A percentile compares a stretch with the other conserved stretches of the same genome.
These are phyloP conservation scores for Halcyon chelicuti DNA, from an alignment of 2,797 vertebrate species.

Conservation along the genomic window DNA sequence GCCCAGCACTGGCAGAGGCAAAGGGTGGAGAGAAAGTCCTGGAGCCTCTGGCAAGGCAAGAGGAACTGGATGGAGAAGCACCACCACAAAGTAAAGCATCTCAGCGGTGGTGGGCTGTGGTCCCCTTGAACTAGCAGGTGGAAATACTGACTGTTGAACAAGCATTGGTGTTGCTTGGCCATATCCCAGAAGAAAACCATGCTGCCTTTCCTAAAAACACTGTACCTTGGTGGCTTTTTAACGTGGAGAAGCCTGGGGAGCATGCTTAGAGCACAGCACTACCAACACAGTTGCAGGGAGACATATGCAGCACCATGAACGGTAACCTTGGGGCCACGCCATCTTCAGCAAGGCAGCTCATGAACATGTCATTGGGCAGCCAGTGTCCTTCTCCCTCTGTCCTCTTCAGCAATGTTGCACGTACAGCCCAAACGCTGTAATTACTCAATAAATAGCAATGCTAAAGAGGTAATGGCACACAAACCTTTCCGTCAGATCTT, in stretches of 20 bases:
- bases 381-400: accelerated
- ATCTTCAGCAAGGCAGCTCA: background rate
- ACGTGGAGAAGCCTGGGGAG: background rate
- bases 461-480: background rate
- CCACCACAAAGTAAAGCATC: background rate
- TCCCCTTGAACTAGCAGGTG: background rate
- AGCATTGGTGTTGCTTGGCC: background rate
- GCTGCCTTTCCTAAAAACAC: background rate
- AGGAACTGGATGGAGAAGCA: background rate
- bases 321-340: accelerated
- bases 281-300: background rate
- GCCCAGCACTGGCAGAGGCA: background rate
- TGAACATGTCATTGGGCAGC: accelerated
- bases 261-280: accelerated
- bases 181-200: background rate
- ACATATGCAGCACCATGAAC: accelerated
- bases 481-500: background rate
- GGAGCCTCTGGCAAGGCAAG: background rate
- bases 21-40: background rate
- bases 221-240: background rate
- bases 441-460: background rate
- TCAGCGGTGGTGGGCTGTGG: background rate
- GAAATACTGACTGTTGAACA: background rate
- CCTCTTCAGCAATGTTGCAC: background rate
- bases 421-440: background rate